Base-by-base conservation (phyloP, 2,888 invertebrate genomes). In the Lacanobia wlatinum region DNA sequence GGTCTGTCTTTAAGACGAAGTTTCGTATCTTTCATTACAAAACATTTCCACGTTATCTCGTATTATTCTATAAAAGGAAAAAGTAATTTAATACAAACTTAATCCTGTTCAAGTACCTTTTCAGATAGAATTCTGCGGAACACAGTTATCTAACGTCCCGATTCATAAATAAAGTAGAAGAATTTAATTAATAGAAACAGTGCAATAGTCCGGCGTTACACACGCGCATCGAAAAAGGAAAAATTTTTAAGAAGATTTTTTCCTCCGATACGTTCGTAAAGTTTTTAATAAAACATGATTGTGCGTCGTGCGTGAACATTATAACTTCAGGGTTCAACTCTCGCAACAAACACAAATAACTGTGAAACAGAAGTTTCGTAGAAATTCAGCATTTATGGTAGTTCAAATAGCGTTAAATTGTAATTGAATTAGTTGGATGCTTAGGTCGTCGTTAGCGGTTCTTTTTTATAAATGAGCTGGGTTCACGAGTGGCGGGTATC, bases 131-230 rank as follows among this genome's bases (percentile, higher is more conserved):
- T 80, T 79, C 67, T 74, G 66, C 56, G 55, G 74, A 78, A 84
- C 48, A 71, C 52, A 63, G 62, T 56, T 76, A 70, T 67, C 70
- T 73, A 64, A 68, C 43, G 43, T 28, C 84, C 80, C 82, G 79
- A 86, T 87, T 88, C 88, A 87, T 88, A 88, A 87, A 90, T 87
- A 90, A 58, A 76, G 58, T 83, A 89, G 87, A 90, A 90, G 89
- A 90, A 90, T 91, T 91, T 91, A 92, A 92, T 92, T 92, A 92
- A 89, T 89, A 91, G 88, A 89, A 90, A 90, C 87, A 88, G 87
- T 89, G 87, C 85, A 87, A 75, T 55, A 59, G 43, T 69, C 23
- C 2, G 12, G 4, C 10, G 62, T 76, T 78, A 84, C 84, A 84
- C 68, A 84, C 80, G 65, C 48, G 48, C 82, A 6, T 58, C 62